Conservation (phyloP, 2,113 vertebrate species). For the Chlorodrepanis virens region DNA sequence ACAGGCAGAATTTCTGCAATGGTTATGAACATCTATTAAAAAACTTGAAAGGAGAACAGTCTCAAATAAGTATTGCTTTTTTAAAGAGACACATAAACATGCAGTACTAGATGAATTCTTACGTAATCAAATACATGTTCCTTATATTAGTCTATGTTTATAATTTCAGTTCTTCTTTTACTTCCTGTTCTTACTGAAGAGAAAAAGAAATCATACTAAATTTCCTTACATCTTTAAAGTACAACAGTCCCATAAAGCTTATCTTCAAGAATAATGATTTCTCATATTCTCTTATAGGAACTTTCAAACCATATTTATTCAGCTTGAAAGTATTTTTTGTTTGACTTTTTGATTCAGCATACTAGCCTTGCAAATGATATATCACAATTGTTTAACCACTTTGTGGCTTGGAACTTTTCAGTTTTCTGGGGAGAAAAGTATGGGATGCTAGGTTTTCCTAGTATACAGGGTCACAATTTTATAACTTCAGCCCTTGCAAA, state of each 20-base stretch:
- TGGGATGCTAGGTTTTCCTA: neutral
- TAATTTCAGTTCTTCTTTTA: neutral
- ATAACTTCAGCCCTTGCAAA: neutral
- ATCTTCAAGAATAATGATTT: neutral
- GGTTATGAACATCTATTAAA: neutral
- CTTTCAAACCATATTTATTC: neutral
- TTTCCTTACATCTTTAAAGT: neutral
- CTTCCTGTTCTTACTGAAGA: neutral
- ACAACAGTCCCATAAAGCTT: neutral
- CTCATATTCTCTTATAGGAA: neutral
- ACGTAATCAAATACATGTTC: neutral
- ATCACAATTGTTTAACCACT: neutral
- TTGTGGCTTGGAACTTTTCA: rapidly evolving
- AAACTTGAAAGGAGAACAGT: neutral
- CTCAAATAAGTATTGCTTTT: neutral
- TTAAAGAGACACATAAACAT: neutral
- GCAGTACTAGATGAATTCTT: neutral
- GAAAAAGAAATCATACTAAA: neutral
- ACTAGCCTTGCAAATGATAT: neutral
- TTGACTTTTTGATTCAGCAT: neutral
- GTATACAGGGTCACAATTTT: neutral
- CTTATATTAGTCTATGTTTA: neutral
- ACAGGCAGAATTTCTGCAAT: neutral
- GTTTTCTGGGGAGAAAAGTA: neutral
- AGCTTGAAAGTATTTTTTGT: neutral